Conservation (phyloP, 2,113 vertebrate species). For the Neogobius melanostomus region DNA sequence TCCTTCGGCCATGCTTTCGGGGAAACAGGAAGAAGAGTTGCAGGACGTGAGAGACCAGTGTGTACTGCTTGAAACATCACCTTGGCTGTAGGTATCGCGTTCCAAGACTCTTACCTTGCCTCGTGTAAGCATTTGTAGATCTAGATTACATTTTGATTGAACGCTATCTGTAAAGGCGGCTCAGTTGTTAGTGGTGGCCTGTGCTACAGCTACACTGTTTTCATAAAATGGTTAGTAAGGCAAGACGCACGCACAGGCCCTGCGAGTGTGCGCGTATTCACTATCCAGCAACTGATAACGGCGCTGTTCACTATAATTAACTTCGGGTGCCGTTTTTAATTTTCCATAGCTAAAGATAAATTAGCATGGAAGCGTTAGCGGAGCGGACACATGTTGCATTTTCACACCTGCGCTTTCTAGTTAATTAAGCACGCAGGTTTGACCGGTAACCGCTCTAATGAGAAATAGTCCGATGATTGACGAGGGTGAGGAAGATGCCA, state of each 20-base stretch:
- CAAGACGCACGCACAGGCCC: no score
- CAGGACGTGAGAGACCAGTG: constrained; percentile 8
- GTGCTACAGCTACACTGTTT: background rate
- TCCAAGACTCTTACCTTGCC: background rate
- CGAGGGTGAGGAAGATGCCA: constrained; percentile 54
- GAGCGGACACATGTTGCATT: constrained; percentile 57
- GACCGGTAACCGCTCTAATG: constrained; percentile 66
- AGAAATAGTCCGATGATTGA: constrained; percentile 68
- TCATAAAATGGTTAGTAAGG: background rate
- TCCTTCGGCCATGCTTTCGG: constrained; percentile 21
- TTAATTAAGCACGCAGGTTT: constrained; percentile 67
- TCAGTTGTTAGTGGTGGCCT: background rate
- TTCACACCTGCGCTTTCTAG: constrained; percentile 60
- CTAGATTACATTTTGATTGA: background rate
- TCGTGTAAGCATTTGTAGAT: background rate
- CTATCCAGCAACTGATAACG: background rate
- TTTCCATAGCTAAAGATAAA: constrained; percentile 4
- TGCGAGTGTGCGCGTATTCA: background rate
- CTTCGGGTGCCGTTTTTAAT: constrained; percentile 10
- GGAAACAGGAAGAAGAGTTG: constrained; percentile 59
- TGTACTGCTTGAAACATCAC: background rate
- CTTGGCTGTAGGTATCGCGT: constrained; percentile 4
- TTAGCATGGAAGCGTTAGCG: constrained; percentile 8
- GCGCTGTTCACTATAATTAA: constrained; percentile 7
- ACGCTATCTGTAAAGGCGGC: background rate